These are phyloP conservation scores for Helarctos malayanus DNA, from an alignment of 2,797 vertebrate species.

Conservation along the genomic window DNA sequence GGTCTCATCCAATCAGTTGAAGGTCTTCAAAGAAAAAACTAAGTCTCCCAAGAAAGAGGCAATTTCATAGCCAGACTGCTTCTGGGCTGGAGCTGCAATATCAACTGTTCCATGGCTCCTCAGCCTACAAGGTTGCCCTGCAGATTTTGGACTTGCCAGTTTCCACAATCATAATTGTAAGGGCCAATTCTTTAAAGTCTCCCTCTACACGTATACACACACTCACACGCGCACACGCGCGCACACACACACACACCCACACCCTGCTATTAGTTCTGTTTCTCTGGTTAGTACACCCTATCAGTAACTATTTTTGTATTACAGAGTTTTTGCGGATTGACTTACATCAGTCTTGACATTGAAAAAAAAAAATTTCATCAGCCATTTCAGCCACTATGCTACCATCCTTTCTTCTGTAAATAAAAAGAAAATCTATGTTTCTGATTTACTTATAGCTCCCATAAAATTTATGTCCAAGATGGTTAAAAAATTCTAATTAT, in stretches of 20 bases:
- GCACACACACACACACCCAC: too few relatives aligned
- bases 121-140: background rate
- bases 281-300: background rate
- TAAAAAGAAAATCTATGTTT: background rate
- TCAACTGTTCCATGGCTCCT: background rate
- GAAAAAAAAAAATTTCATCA: background rate
- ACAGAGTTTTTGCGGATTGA: background rate
- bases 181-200: background rate
- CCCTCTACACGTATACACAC: background rate
- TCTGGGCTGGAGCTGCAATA: background rate
- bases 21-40: background rate
- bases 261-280: background rate
- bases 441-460: background rate
- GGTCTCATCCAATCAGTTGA: background rate
- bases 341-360: background rate
- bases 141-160: background rate
- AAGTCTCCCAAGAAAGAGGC: background rate
- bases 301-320: background rate
- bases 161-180: background rate
- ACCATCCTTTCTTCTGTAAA: background rate
- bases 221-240: background rate
- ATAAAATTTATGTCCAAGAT: background rate
- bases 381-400: background rate
- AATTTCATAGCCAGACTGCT: background rate
- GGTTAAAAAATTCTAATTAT: background rate